phyloP scores from a whole-genome alignment of 2,888 invertebrate genomes.

The Amblyjoppa fuscipennis region DNA sequence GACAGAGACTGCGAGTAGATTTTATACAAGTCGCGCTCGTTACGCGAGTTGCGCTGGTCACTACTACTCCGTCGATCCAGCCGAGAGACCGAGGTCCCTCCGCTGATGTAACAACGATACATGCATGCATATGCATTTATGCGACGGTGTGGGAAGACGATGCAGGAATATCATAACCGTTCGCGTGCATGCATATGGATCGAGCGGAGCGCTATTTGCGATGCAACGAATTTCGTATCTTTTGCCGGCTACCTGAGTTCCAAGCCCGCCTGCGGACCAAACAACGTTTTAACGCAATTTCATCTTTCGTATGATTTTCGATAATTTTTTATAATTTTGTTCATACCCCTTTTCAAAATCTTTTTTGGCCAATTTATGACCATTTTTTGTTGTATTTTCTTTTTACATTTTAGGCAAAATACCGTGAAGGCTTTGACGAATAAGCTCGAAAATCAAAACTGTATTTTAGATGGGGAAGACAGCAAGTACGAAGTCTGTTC shows the following conservation, averaged over 20 bases:
- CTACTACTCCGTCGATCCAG: conserved; percentile 33
- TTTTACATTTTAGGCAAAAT: too few relatives aligned
- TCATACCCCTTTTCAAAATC: too few relatives aligned
- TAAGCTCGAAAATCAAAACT: too few relatives aligned
- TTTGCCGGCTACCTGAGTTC: not conserved
- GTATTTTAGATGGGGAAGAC: too few relatives aligned
- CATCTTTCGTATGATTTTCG: too few relatives aligned
- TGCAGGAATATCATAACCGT: conserved; percentile 40
- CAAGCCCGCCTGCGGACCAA: not conserved
- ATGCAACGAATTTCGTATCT: conserved; percentile 78
- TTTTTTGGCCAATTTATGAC: too few relatives aligned
- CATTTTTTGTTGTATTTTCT: too few relatives aligned
- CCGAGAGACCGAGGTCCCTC: conserved; percentile 17
- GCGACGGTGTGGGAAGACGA: conserved; percentile 57
- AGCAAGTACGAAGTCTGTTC: too few relatives aligned
- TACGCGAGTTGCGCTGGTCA: conserved; percentile 36
- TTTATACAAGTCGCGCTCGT: conserved; percentile 18
- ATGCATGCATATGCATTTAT: conserved; percentile 42
- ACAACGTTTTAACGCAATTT: not conserved
- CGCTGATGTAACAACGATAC: conserved; percentile 28
- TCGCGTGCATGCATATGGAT: conserved; percentile 1
- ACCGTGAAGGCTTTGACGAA: too few relatives aligned
- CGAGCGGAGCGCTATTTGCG: conserved; percentile 65
- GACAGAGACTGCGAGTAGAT: not conserved
- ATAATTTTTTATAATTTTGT: too few relatives aligned